Evolutionary conservation across 1,140 invertebrate genomes (phyloP).

Genomic region (Drosophila ficusphila): DNA sequence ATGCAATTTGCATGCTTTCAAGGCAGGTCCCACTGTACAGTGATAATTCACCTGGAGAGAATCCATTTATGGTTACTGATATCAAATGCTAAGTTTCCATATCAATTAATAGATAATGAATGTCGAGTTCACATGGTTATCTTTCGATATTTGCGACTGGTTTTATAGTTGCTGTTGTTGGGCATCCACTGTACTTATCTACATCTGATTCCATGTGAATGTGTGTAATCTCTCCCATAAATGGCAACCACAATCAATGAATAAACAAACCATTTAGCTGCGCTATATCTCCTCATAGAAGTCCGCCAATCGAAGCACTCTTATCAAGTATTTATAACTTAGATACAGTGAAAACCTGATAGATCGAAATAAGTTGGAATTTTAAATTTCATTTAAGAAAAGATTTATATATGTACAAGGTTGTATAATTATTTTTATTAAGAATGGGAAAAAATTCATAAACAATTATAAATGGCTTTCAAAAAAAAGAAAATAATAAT

Average conservation of each 20-base stretch:
- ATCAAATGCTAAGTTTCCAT: background rate
- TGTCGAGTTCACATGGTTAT: slow-evolving; percentile 4
- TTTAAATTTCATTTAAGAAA: too few relatives aligned
- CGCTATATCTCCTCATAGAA: slow-evolving; percentile 16
- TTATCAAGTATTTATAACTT: slow-evolving; percentile 50
- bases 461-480: too few relatives aligned
- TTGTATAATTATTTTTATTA: too few relatives aligned
- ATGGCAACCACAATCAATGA: slow-evolving; percentile 30
- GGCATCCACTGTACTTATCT: slow-evolving; percentile 40
- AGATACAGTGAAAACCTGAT: slow-evolving; percentile 14
- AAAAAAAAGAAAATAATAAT: too few relatives aligned
- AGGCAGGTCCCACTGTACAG: slow-evolving; percentile 12
- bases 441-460: too few relatives aligned
- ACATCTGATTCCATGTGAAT: background rate
- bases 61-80: background rate
- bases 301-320: slow-evolving; percentile 25
- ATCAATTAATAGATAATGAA: slow-evolving; percentile 13
- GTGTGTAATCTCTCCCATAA: slow-evolving; percentile 29
- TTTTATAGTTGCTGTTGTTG: background rate
- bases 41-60: background rate
- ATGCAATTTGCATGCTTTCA: slow-evolving; percentile 37
- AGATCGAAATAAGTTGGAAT: too few relatives aligned
- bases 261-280: slow-evolving; percentile 38
- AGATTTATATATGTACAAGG: too few relatives aligned
- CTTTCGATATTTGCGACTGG: background rate